Conservation (phyloP, 2,113 vertebrate genomes). For the Lonchura striata region DNA sequence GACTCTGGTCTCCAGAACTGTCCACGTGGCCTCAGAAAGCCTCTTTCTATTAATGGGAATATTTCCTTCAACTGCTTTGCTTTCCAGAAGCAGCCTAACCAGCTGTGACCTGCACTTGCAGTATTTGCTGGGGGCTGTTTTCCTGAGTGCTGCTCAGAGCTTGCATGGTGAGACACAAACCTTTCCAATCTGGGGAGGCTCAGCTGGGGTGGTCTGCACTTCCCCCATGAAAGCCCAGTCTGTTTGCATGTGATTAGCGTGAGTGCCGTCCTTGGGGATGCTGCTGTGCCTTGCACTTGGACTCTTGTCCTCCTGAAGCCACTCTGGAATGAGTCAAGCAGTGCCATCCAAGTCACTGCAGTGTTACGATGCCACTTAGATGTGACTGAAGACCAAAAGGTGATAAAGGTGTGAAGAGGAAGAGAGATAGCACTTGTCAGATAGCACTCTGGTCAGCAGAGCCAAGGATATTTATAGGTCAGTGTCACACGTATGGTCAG, state of each 20-base stretch:
- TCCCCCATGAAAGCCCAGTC: not conserved
- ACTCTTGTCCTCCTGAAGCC: not conserved
- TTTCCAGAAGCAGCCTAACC: constrained; percentile 11
- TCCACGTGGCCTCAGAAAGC: not conserved
- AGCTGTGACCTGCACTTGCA: not conserved
- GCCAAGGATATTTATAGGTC: not conserved
- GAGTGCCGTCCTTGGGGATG: not conserved
- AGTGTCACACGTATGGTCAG: not conserved
- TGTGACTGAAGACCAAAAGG: not conserved
- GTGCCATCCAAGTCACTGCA: fast-evolving
- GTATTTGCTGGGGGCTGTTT: not conserved
- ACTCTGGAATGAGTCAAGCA: not conserved
- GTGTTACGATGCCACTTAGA: not conserved
- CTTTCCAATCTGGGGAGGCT: not conserved
- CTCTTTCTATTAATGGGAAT: constrained; percentile 20
- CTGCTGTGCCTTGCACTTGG: not conserved
- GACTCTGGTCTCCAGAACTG: not conserved
- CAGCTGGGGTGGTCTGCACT: not conserved
- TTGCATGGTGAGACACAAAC: not conserved
- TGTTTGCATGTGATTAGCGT: not conserved
- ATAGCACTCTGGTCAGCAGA: not conserved
- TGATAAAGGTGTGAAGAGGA: not conserved
- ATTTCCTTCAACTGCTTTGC: not conserved
- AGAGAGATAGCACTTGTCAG: not conserved
- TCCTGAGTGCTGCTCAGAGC: not conserved